Evolutionary conservation across 2,113 vertebrate genomes (phyloP).

Genomic region (Apodemus sylvaticus): DNA sequence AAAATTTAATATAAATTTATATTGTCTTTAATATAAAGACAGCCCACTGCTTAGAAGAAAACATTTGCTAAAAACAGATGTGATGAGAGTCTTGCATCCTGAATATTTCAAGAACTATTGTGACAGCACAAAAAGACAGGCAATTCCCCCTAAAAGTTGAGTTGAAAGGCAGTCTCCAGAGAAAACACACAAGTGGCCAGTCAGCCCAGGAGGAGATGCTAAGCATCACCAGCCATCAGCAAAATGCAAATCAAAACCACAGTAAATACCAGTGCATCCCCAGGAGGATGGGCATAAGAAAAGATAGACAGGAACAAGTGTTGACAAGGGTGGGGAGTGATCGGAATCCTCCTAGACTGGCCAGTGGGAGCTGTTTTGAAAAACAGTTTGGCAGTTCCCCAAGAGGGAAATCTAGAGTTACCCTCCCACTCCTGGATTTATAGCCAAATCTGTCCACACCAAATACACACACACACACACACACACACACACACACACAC

Average conservation of each 20-base stretch:
- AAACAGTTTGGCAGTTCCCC: background rate
- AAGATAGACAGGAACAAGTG: background rate
- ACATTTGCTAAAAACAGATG: background rate
- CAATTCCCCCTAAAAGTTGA: background rate
- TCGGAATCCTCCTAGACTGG: background rate
- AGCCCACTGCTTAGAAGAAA: background rate
- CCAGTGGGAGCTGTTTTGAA: background rate
- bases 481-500: background rate
- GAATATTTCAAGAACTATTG: constrained; percentile 8
- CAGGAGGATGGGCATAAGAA: background rate
- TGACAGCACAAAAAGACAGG: background rate
- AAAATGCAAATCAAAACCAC: constrained; percentile 1
- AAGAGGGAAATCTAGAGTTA: background rate
- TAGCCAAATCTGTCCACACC: background rate
- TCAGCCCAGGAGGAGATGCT: background rate
- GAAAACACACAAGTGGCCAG: background rate
- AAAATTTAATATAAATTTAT: too few species aligned
- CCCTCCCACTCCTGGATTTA: background rate
- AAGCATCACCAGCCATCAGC: background rate
- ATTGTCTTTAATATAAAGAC: too few species aligned
- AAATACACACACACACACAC: background rate
- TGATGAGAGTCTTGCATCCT: background rate
- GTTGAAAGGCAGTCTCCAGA: background rate
- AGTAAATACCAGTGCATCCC: background rate
- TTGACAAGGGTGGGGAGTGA: background rate